phyloP scores from a whole-genome alignment of 2,797 vertebrate genomes.

The Carduelis carduelis region DNA sequence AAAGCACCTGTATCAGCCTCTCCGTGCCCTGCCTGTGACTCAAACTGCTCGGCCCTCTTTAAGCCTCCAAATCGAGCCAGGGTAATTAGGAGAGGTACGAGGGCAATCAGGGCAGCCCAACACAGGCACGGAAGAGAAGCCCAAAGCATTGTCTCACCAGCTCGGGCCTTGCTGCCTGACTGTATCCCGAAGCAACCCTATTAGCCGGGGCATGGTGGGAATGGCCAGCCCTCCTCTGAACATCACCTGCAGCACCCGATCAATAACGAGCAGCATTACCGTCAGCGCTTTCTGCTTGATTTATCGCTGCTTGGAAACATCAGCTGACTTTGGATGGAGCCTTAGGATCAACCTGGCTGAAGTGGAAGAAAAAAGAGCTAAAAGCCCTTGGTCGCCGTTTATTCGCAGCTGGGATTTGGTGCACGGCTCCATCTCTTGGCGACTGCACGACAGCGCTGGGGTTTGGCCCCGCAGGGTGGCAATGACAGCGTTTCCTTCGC shows the following conservation, averaged over 20 bases:
- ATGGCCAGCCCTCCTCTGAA: not conserved
- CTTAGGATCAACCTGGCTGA: not conserved
- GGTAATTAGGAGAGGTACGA: not conserved
- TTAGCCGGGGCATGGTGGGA: not conserved
- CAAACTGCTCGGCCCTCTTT: not conserved
- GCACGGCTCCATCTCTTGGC: slow-evolving; percentile 44
- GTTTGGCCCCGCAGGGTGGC: not conserved
- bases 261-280: not conserved
- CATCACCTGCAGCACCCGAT: not conserved
- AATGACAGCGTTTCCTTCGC: not conserved
- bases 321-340: not conserved
- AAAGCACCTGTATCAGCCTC: not conserved
- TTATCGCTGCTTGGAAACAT: not conserved
- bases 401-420: not conserved
- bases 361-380: not conserved
- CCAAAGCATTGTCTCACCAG: not conserved
- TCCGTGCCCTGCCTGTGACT: not conserved
- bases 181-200: not conserved
- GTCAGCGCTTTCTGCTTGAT: not conserved
- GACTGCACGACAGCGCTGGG: not conserved
- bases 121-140: not conserved
- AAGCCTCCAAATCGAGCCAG: not conserved
- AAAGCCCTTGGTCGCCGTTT: not conserved
- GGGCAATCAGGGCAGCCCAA: not conserved
- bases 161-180: not conserved